Percentiles rank a stretch among this genome's conserved stretches.
Conservation (phyloP, 2,888 invertebrate genomes). For the Dasypolia templi region DNA sequence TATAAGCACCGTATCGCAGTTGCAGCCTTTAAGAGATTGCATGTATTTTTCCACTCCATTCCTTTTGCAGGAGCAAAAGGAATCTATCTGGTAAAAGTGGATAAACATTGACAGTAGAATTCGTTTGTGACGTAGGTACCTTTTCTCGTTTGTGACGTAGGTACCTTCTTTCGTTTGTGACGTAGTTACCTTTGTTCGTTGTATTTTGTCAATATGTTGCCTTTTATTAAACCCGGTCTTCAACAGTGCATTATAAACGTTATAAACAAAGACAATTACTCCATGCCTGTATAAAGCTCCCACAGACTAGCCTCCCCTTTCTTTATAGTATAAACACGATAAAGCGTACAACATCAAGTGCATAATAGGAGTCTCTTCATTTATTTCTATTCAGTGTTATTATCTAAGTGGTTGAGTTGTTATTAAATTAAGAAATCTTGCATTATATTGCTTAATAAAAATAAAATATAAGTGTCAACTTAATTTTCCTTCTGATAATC, state of each 20-base stretch:
- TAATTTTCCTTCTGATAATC: background rate
- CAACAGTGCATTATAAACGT: conserved; percentile 26
- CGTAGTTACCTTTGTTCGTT: no score
- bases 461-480: no score
- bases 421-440: background rate
- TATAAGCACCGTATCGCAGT: no score
- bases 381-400: conserved; percentile 15
- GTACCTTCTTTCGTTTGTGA: no score
- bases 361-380: background rate
- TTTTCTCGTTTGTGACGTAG: background rate
- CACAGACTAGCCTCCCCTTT: background rate
- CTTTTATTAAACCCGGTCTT: background rate
- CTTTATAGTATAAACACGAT: background rate
- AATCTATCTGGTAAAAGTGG: no score
- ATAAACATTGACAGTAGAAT: no score
- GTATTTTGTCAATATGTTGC: background rate
- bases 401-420: background rate
- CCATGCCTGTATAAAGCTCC: conserved; percentile 16
- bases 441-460: background rate
- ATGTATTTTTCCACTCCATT: no score
- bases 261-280: conserved; percentile 21
- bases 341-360: no score
- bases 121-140: no score
- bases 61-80: no score
- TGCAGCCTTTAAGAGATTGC: no score